Conservation (phyloP, 2,113 vertebrate genomes). For the Nothoprocta pentlandii region DNA sequence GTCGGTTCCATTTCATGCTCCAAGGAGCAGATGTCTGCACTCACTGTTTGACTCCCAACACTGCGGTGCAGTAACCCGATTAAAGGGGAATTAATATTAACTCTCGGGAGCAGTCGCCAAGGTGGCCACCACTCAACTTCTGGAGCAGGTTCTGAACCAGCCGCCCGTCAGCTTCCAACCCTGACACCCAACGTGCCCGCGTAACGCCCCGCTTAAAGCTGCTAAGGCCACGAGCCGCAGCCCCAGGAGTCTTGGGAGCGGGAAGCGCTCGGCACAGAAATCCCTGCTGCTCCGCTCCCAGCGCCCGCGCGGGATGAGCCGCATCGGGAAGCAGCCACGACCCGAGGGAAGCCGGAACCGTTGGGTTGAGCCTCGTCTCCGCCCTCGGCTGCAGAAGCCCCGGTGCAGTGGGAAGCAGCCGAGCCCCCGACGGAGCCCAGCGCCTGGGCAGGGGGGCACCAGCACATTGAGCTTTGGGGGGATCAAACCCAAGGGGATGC, state of each 20-base stretch:
- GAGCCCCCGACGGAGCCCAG: fast-evolving
- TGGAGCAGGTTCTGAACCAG: neutral
- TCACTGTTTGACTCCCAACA: fast-evolving
- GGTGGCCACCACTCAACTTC: neutral
- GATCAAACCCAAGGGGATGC: neutral
- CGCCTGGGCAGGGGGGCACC: fast-evolving
- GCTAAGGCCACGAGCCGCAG: fast-evolving
- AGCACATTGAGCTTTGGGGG: neutral
- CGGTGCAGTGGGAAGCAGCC: fast-evolving
- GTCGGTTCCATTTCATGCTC: neutral
- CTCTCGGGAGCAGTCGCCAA: neutral
- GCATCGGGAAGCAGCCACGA: fast-evolving
- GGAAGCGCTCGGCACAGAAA: neutral
- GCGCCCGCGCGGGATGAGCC: fast-evolving
- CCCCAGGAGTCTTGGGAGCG: too few relatives aligned
- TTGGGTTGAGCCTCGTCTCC: neutral
- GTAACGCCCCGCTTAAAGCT: fast-evolving
- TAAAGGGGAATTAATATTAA: neutral
- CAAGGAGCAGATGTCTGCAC: fast-evolving
- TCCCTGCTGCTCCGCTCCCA: fast-evolving
- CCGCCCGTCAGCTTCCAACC: fast-evolving
- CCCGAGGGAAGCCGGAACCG: neutral
- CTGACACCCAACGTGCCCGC: fast-evolving
- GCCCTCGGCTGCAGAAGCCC: fast-evolving
- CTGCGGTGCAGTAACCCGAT: fast-evolving